Evolutionary conservation across 2,113 vertebrate species (phyloP), one percentile per base, ranked within the genome.

Genomic region (Oceanodroma tethys): DNA sequence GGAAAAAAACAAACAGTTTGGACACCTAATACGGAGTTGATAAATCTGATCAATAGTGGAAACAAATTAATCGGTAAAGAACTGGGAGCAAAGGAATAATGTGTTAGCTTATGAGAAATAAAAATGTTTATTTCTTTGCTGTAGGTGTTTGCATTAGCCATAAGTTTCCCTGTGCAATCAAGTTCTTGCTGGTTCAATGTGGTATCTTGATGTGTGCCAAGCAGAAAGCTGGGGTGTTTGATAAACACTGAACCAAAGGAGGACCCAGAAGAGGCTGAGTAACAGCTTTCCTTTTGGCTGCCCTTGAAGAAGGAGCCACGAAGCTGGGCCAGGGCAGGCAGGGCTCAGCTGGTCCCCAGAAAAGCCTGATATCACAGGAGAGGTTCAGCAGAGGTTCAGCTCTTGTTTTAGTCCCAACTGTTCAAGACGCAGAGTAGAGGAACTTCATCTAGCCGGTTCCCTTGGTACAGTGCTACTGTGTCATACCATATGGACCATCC

Each of bases 31-130:
- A 42, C 7, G 32, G 27, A 36, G 11, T 14, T 91, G 68, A 79
- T 86, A 87, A 79, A 94, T 72, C 43, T 88, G 66, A 79, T 60
- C 48, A 63, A 42, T 4, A 68, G 8, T 10, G 5, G 65, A 25
- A 91, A 95, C 67, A 7, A 81, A 93, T 91, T 81, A 84, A 75
- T 94, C 88, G 75, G 40, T 87, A 70, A 79, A 74, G 52, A 88
- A 67, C n/a, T 47, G 43, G 63, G 36, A 95, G 48, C 15, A 84
- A 71, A 88, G 34, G 32, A 94, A 50, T 53, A 85, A 87, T 83
- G 22, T 34, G 15, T 32, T 80, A n/a, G 19, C 38, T 91, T 75
- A 60, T 16, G 23, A 76, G 62, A 95, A 93, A 84, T 50, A 87
- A 75, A 84, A 91, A 58, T 50, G 48, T 72, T 89, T 86, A 38